Conservation (phyloP, 2,888 invertebrate genomes). For the Macaria liturata region DNA sequence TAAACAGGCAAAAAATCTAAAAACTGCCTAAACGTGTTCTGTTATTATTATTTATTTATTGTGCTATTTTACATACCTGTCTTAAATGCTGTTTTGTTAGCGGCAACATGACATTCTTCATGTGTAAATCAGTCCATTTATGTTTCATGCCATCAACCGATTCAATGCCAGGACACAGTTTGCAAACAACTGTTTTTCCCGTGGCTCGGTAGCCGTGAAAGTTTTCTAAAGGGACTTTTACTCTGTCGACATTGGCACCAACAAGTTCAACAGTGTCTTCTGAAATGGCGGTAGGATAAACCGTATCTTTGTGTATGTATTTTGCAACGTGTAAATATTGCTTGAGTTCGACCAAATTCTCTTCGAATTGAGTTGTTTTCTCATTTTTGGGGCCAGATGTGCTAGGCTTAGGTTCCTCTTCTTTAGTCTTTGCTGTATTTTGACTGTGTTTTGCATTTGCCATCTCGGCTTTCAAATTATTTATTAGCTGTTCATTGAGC, state of each 20-base stretch:
- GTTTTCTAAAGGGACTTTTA: not conserved
- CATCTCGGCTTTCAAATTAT: too few relatives aligned
- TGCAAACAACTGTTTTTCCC: conserved; percentile 1
- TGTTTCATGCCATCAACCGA: conserved; percentile 1
- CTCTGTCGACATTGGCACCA: not conserved
- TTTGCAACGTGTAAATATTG: not conserved
- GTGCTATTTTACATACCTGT: not conserved
- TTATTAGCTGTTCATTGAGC: too few relatives aligned
- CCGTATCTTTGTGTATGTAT: not conserved
- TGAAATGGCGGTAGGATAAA: not conserved
- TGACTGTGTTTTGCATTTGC: not conserved
- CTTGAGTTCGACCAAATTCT: not conserved
- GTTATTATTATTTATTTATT: too few relatives aligned
- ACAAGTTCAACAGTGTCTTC: not conserved
- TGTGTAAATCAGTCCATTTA: not conserved
- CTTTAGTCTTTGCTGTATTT: not conserved
- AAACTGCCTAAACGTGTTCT: too few relatives aligned
- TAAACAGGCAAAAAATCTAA: too few relatives aligned
- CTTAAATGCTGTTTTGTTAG: conserved; percentile 3
- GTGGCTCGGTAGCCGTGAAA: not conserved
- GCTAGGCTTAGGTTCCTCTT: not conserved
- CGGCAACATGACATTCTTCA: conserved; percentile 3
- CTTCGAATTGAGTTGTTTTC: not conserved
- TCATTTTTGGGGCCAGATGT: too few relatives aligned
- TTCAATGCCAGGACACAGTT: not conserved